These are phyloP conservation scores for Sapayoa aenigma DNA, from an alignment of 2,113 vertebrate genomes.

Conservation along the genomic window DNA sequence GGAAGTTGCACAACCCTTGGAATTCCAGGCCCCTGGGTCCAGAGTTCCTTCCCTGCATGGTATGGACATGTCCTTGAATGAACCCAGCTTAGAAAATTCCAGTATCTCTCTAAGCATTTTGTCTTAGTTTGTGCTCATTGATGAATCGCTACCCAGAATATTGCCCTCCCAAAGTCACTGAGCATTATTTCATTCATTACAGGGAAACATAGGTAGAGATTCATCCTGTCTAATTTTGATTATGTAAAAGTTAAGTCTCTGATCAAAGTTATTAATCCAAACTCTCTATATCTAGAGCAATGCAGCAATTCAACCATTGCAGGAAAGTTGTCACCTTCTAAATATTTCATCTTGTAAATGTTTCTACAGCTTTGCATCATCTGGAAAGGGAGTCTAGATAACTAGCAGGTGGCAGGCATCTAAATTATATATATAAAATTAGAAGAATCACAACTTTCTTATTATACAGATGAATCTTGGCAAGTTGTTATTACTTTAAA, in stretches of 20 bases:
- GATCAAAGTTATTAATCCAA: not conserved
- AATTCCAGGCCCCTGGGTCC: not conserved
- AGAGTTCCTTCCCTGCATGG: not conserved
- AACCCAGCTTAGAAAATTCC: not conserved
- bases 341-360: not conserved
- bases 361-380: not conserved
- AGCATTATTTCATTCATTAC: not conserved
- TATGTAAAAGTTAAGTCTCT: not conserved
- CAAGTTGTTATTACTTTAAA: not conserved
- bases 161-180: not conserved
- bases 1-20: not conserved
- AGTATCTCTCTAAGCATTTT: not conserved
- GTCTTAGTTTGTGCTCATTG: not conserved
- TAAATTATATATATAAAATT: not conserved
- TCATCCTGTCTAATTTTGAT: not conserved
- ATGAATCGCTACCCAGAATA: not conserved
- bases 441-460: not conserved
- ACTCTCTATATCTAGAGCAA: not conserved
- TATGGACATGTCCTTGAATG: not conserved
- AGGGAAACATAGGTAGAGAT: not conserved
- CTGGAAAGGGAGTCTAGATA: not conserved
- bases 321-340: not conserved
- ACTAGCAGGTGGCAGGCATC: not conserved
- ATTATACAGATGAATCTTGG: not conserved
- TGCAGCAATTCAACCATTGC: not conserved